Evolutionary conservation across 1,140 invertebrate genomes (phyloP).

Genomic region (Paraescarpia echinospica): DNA sequence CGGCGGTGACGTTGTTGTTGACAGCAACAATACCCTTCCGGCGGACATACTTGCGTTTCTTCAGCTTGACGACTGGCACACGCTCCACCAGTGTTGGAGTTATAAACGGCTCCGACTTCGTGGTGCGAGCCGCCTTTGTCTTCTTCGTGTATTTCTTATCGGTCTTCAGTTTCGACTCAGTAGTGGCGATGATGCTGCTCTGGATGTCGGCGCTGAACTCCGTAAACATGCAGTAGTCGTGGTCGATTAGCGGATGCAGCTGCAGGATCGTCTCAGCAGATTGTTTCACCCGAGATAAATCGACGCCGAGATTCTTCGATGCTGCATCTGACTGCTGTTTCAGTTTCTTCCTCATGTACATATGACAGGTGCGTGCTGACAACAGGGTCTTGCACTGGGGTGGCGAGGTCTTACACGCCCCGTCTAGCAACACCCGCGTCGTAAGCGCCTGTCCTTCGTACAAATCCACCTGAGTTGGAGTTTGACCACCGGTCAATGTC

Average conservation of each 20-base stretch:
- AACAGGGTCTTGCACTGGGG: neutral
- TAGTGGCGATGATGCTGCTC: slow-evolving; percentile 29
- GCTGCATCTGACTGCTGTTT: neutral
- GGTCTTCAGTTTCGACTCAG: slow-evolving; percentile 22
- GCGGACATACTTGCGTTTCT: slow-evolving; percentile 20
- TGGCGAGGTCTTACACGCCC: neutral
- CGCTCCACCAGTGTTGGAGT: neutral
- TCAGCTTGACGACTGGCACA: slow-evolving; percentile 12
- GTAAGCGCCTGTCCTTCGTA: neutral
- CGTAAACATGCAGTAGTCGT: slow-evolving; percentile 33
- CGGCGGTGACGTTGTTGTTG: neutral
- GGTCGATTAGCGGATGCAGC: slow-evolving; percentile 31
- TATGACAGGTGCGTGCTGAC: neutral
- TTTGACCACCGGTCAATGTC: neutral
- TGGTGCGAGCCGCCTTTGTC: slow-evolving; percentile 19
- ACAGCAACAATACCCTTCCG: neutral
- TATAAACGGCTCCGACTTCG: neutral
- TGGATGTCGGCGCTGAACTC: slow-evolving; percentile 32
- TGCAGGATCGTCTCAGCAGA: neutral
- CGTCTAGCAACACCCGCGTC: neutral
- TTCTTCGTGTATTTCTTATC: slow-evolving; percentile 25
- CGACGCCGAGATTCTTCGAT: neutral
- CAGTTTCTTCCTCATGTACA: slow-evolving; percentile 1
- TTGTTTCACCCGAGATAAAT: slow-evolving; percentile 10
- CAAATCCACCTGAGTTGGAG: neutral